Evolutionary conservation across 1,140 invertebrate genomes (phyloP), one percentile per base, ranked within the genome.

Genomic region (Drosophila cardini): DNA sequence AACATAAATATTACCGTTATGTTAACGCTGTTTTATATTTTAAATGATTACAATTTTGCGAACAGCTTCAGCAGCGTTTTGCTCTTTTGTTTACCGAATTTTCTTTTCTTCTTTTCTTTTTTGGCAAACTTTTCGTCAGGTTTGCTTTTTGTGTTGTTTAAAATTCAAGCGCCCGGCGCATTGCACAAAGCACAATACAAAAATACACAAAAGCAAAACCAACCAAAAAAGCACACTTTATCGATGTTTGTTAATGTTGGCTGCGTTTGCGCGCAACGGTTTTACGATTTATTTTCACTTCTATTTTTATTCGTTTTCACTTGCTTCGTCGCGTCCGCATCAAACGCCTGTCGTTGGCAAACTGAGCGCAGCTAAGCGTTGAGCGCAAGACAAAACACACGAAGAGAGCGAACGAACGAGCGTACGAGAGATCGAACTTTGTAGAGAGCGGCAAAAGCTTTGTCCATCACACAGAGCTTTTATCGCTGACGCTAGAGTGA

Each of bases 261-360:
- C 11, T 72, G 83, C 81, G 82, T 79, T 48, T 83, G 84, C 84
- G 68, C 68, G 80, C 72, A 73, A 57, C 64, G 50, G 61, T 64
- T 42, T 46, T 63, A 48, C 34, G 21, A 4, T 26, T 26, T 26
- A 2, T 21, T 26, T 26, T 26, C 21, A 4, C 21, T 26, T 26
- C 21, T 26, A 26, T 26, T 26, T 26, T 26, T 4, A 48, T 65
- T 72, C 38, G 50, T 62, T 46, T 63, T 50, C 42, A 61, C 57
- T 70, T 36, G 53, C 52, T 63, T 45, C 40, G 50, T 57, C 72
- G 74, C 79, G 84, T 86, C 84, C 84, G 84, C 61, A 79, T 76
- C 52, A 70, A 79, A 48, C 67, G 78, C 58, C 71, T 65, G 74
- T 72, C 65, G 65, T 60, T 57, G 48, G 60, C 60, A 48, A 82